Percentiles rank a stretch among this genome's conserved stretches.
These are phyloP conservation scores for Eilema sororculum DNA, from an alignment of 2,888 invertebrate genomes.

Conservation along the genomic window DNA sequence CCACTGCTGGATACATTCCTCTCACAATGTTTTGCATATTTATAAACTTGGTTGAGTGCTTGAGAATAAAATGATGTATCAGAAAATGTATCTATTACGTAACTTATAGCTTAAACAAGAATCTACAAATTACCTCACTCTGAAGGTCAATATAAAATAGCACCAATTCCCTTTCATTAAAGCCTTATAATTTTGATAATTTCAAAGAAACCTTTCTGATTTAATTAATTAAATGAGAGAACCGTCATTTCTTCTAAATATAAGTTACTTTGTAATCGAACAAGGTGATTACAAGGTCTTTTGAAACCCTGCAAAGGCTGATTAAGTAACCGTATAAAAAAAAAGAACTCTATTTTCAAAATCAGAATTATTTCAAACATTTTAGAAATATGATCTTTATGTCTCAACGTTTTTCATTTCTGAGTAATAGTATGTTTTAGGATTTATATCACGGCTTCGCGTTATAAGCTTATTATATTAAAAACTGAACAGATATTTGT, in stretches of 20 bases:
- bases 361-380: no score
- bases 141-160: neutral
- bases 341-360: no score
- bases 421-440: neutral
- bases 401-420: neutral
- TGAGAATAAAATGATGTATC: no score
- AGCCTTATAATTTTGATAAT: conserved; percentile 4
- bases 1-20: no score
- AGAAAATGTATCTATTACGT: neutral
- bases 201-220: neutral
- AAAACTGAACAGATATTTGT: neutral
- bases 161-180: neutral
- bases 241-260: neutral
- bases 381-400: no score
- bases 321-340: neutral
- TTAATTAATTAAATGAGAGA: neutral
- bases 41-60: no score
- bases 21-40: no score
- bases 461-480: neutral
- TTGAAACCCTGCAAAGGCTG: neutral
- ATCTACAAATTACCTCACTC: neutral
- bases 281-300: neutral
- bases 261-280: neutral
- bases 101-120: neutral
- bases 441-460: neutral